Base-by-base conservation (phyloP, 2,113 vertebrate genomes). In the Cryptomyrus ogoouensis region DNA sequence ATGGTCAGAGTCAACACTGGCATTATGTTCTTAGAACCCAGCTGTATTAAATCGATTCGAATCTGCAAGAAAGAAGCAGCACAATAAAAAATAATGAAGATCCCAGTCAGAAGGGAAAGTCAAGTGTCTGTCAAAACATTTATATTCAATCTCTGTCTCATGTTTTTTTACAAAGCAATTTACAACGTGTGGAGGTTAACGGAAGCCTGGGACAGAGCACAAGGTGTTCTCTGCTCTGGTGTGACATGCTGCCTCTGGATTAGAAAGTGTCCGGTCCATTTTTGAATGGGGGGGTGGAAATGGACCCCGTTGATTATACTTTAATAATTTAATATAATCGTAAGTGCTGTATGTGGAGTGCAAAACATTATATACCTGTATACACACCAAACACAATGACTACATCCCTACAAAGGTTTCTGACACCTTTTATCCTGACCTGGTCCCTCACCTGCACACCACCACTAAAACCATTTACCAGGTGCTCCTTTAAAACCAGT, bases 21-120 rank as follows among this genome's bases (percentile, higher is more conserved):
- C n/a, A 80, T 80, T 80, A 80, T 80, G 74, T 19, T 80, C 74
- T 80, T 80, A 80, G 74, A 17, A 42, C 31, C 74, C 74, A 80
- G 74, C 74, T 80, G 74, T 42, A 80, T 80, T 2, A 42, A 42
- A 42, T 42, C 31, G 74, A 77, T 77, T 42, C 5, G 74, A 80
- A 80, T 42, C 74, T 42, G 39, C 74, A 80, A 17, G 4, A 42
- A 19, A 42, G 35, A 80, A 19, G 12, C 4, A 19, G 74, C 74
- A 39, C 74, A 42, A 42, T 39, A 80, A 42, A 80, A 35, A 19
- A 17, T 35, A 0, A 42, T 80, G 35, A 39, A 42, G 35, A 42
- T 42, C 35, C 70, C 35, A n/a, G 39, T 42, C 74, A 80, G 74
- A 39, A 80, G 31, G 31, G 15, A 80, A 80, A 39, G 35, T 80